phyloP scores from a whole-genome alignment of 2,113 vertebrate species.

The Martes martes region DNA sequence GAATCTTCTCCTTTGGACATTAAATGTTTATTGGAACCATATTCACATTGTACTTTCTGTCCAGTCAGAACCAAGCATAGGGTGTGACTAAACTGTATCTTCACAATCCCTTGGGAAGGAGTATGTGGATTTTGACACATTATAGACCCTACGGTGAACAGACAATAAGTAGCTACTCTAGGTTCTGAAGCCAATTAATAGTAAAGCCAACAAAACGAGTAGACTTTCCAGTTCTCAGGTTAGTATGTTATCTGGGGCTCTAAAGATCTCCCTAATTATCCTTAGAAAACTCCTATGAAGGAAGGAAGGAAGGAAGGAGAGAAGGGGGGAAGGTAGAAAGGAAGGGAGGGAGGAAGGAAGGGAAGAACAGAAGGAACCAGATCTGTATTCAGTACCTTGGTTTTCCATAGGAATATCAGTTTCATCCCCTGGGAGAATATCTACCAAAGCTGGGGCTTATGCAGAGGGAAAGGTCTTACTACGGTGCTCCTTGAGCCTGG shows the following conservation, averaged over 20 bases:
- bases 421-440: conserved; percentile 79
- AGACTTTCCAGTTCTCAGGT: not conserved
- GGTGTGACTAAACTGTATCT: not conserved
- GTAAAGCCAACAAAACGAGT: not conserved
- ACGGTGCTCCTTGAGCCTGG: conserved; percentile 68
- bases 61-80: not conserved
- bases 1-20: not conserved
- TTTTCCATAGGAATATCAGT: conserved; percentile 80
- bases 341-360: not conserved
- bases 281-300: not conserved
- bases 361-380: conserved; percentile 32
- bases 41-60: not conserved
- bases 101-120: not conserved
- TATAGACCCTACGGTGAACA: not conserved
- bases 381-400: conserved; percentile 73
- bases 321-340: not conserved
- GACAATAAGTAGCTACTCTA: not conserved
- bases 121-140: not conserved
- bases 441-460: conserved; percentile 55
- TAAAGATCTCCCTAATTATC: not conserved
- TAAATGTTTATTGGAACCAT: not conserved
- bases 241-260: not conserved
- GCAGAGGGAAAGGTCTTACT: conserved; percentile 66
- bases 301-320: not conserved
- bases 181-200: not conserved